Evolutionary conservation across 2,797 vertebrate genomes (phyloP).

Genomic region (Coregonus ussuriensis): DNA sequence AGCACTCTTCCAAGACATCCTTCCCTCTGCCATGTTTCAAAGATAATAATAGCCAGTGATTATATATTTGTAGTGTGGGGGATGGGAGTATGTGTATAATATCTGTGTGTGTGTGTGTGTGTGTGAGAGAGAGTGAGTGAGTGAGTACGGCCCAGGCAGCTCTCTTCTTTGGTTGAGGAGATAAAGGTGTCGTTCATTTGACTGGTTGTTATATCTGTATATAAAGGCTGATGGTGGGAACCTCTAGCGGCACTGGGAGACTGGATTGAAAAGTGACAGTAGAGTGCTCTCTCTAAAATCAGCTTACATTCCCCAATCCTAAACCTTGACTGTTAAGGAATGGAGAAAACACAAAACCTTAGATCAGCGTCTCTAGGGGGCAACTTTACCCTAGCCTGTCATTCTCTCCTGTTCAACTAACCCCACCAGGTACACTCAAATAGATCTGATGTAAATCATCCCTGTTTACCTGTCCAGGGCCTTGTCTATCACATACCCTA

Average conservation of each 20-base stretch:
- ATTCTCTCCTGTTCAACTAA: background rate
- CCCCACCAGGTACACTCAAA: background rate
- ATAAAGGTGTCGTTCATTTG: background rate
- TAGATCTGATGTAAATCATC: background rate
- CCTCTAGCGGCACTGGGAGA: background rate
- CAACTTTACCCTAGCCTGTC: background rate
- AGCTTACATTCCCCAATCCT: background rate
- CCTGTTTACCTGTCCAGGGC: background rate
- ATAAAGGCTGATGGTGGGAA: background rate
- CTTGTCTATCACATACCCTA: background rate
- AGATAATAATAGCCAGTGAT: too few species aligned
- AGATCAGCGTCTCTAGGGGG: background rate
- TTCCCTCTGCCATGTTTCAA: too few species aligned
- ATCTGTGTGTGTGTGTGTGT: background rate
- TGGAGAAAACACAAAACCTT: background rate
- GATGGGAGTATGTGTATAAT: too few species aligned
- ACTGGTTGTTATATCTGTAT: background rate
- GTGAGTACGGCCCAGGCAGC: background rate
- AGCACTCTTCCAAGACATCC: background rate
- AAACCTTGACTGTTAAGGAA: background rate
- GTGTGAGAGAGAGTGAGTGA: background rate
- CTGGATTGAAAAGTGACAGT: too few species aligned
- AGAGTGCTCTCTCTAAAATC: background rate
- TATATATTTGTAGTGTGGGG: too few species aligned
- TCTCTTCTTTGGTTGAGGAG: background rate